phyloP scores from a whole-genome alignment of 2,113 vertebrate genomes.

The Alligator mississippiensis region DNA sequence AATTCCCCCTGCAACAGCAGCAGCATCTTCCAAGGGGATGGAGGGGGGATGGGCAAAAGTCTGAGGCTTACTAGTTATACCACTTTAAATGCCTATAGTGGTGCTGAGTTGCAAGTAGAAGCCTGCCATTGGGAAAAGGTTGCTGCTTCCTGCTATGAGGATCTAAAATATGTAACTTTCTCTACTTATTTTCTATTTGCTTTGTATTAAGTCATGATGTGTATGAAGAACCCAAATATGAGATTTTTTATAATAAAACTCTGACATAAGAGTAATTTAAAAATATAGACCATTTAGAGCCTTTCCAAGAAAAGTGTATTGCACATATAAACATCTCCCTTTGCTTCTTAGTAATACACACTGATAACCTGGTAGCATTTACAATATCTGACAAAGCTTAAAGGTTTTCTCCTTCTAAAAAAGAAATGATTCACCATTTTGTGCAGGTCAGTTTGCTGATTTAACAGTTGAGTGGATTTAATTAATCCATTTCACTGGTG shows the following conservation, averaged over 20 bases:
- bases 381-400: neutral
- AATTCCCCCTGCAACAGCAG: no score
- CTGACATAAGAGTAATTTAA: neutral
- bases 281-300: neutral
- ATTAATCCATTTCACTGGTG: no score
- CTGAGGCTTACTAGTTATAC: no score
- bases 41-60: no score
- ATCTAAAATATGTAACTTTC: neutral
- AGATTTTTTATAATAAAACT: neutral
- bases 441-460: no score
- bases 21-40: no score
- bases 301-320: neutral
- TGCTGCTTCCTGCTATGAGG: neutral
- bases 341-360: rapidly evolving
- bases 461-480: no score
- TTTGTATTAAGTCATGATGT: neutral
- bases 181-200: neutral
- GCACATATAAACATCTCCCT: neutral
- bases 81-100: no score
- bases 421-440: neutral
- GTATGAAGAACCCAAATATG: neutral
- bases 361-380: neutral
- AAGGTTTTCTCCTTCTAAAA: neutral
- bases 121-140: no score
- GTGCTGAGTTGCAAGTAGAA: no score